phyloP scores from a whole-genome alignment of 2,797 vertebrate genomes.

The Sebastes nivosus region DNA sequence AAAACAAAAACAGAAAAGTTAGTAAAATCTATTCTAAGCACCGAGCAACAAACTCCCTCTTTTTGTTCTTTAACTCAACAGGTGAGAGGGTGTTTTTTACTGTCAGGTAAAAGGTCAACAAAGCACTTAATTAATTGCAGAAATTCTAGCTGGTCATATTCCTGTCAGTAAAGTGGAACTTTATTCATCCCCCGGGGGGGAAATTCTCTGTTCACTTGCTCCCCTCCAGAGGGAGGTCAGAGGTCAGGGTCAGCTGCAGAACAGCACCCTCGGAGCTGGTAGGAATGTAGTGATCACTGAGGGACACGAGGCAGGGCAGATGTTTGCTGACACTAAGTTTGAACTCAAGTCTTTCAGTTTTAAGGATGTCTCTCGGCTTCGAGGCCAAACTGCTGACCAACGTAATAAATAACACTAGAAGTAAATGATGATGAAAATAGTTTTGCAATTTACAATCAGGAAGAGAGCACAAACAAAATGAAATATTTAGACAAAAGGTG shows the following conservation, averaged over 20 bases:
- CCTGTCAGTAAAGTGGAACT: constrained; percentile 19
- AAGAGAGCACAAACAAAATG: background rate
- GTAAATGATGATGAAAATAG: background rate
- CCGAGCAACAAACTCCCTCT: background rate
- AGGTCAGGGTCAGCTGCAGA: constrained; percentile 46
- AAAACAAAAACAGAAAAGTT: constrained; percentile 15
- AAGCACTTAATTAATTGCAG: constrained; percentile 7
- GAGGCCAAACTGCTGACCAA: background rate
- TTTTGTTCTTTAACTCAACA: constrained; percentile 3
- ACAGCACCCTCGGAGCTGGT: constrained; percentile 10
- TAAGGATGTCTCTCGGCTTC: background rate
- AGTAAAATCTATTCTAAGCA: background rate
- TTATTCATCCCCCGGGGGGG: constrained; percentile 40
- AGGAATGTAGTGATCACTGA: constrained; percentile 40
- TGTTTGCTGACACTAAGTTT: constrained; percentile 8
- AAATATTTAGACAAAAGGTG: background rate
- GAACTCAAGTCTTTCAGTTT: constrained; percentile 6
- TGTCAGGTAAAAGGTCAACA: background rate
- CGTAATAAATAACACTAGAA: background rate
- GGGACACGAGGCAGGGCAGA: constrained; percentile 20
- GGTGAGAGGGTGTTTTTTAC: background rate
- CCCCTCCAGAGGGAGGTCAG: constrained; percentile 17
- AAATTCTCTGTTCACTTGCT: constrained; percentile 29
- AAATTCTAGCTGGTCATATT: constrained; percentile 22
- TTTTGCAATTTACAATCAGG: background rate